Base-by-base conservation (phyloP, 1,140 invertebrate genomes). In the Drosophila biarmipes region DNA sequence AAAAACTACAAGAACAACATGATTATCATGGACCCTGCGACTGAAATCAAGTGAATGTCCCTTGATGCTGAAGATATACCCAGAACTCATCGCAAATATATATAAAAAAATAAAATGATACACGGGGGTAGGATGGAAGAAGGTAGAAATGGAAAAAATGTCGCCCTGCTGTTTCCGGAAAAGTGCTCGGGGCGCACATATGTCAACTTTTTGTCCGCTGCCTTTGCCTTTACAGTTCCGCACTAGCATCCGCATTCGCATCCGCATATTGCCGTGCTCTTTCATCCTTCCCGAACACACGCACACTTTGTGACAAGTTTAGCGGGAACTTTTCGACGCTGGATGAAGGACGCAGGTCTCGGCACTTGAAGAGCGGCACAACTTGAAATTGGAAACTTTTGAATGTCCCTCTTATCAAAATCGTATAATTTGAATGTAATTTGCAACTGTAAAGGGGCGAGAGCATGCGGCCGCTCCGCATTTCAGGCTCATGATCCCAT, bases 381-480 rank as follows among this genome's bases (percentile, higher is more conserved):
- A 91, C 79, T 91, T 90, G 90, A 91, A 91, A 91, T 91, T 87
- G 90, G 90, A 91, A 90, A 91, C 90, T 87, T 91, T 87, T 91
- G 85, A 91, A 91, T 91, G 79, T 79, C 69, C 90, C 85, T 91
- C 90, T 91, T 91, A 84, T 78, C 76, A 87, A 91, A 91, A 91
- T 90, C 85, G 79, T 91, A 90, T 87, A 91, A 91, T 91, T 91
- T 91, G 87, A 91, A 91, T 91, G 87, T 90, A 91, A 91, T 91
- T 91, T 91, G 75, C 78, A 91, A 91, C 73, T 90, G 85, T 67
- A 82, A 82, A 89, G 73, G 79, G 79, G 72, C 77, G 73, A 80
- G 49, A 77, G 48, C 43, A 76, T 43, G 58, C 69, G 69, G 59
- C 51, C 66, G 35, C 29, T 42, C 29, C 48, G 48, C 29, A 51